Base-by-base conservation (phyloP, 2,797 vertebrate genomes). In the Betta splendens region DNA sequence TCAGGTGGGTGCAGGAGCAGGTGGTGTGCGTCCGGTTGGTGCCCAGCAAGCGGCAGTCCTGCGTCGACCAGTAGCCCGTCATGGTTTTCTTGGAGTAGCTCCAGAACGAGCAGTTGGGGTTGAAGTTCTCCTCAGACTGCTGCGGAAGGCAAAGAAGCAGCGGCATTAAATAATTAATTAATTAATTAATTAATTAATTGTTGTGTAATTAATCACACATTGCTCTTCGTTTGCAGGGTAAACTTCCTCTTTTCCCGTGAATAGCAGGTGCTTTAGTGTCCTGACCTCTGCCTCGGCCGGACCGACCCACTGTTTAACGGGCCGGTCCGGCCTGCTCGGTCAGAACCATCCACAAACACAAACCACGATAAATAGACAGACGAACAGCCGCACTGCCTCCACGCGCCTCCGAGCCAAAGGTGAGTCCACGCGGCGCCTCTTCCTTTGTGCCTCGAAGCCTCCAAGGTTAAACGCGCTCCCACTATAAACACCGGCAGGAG, bases 21-120 rank as follows among this genome's bases (percentile, higher is more conserved):
- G 94, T 96, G 63, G 96, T 98, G 83, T 99, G 97, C 0, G 96
- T 98, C 81, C 93, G 92, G 87, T 99, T 99, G 44, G 94, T 97
- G 35, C 89, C 92, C 9, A 99, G 87, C 57, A 98, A 87, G 28
- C 97, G 93, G 61, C 97, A 99, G 80, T 97, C 97, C 87, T 98
- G 97, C 1, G 95, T 98, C 8, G 97, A 98, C 97, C 97, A 99
- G 81, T 91, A 95, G 3, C 97, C 97, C 0, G 90, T 95, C 95
- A 98, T 96, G 11, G 92, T 98, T 57, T 91, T 93, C 80, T 94
- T 97, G 8, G 95, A 98, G 84, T 99, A 99, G 80, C 96, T 98
- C 97, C 97, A 99, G 88, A 98, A 99, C 0, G 97, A 98, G 89
- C 97, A 99, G 87, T 98, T 99, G 3, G 97, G 97, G 85, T 98